phyloP scores from a whole-genome alignment of 2,888 invertebrate genomes.

The Chydorus sphaericus region DNA sequence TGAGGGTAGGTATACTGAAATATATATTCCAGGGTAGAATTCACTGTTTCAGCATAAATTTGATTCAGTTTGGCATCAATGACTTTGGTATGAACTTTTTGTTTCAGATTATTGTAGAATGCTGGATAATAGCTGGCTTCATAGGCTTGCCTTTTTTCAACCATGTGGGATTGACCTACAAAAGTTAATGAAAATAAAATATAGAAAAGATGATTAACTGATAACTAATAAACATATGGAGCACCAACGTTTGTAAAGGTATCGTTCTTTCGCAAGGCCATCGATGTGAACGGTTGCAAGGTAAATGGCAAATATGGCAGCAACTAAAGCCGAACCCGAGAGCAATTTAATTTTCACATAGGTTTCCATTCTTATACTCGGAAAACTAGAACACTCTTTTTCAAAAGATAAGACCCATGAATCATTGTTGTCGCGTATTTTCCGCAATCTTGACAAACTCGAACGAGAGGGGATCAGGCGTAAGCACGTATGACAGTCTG shows the following conservation, averaged over 20 bases:
- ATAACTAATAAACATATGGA: neutral
- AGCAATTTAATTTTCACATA: neutral
- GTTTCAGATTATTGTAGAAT: neutral
- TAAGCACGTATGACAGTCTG: too few species aligned
- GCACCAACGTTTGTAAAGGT: neutral
- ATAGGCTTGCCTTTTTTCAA: neutral
- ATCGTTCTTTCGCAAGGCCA: conserved; percentile 5
- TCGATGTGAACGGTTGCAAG: neutral
- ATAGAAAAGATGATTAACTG: neutral
- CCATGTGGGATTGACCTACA: neutral
- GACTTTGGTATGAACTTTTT: conserved; percentile 12
- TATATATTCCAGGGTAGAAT: conserved; percentile 16
- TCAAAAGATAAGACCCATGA: neutral
- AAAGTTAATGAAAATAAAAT: neutral
- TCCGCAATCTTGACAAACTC: too few species aligned
- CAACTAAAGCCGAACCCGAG: neutral
- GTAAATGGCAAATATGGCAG: neutral
- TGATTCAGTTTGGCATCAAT: conserved; percentile 13
- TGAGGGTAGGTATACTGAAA: conserved; percentile 14
- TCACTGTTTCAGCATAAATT: conserved; percentile 9
- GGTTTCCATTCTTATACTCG: neutral
- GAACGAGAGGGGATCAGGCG: too few species aligned
- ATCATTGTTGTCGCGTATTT: too few species aligned
- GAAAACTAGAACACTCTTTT: neutral
- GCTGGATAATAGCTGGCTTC: neutral